A percentile compares a stretch with the other conserved stretches of the same genome.
Conservation (phyloP, 2,888 invertebrate genomes). For the Campopleginae sp. region DNA sequence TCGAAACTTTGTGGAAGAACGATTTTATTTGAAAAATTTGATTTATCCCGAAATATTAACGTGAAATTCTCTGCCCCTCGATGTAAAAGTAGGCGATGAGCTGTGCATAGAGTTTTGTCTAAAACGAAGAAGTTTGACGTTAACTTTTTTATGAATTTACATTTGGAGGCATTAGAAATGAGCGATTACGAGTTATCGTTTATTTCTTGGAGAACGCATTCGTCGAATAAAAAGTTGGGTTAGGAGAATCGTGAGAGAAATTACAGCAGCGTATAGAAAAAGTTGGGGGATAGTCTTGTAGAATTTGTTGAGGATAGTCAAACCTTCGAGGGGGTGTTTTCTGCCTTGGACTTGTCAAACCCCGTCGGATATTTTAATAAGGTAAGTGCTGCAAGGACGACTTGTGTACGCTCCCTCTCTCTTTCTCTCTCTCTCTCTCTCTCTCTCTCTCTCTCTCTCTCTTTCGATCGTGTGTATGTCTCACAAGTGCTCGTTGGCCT, state of each 20-base stretch:
- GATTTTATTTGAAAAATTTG: too few species aligned
- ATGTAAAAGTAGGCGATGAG: too few species aligned
- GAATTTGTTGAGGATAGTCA: slow-evolving; percentile 54
- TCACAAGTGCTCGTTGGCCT: slow-evolving; percentile 76
- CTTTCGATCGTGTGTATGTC: slow-evolving; percentile 35
- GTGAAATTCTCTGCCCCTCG: background rate
- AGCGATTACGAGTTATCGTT: slow-evolving; percentile 7
- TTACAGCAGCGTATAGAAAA: slow-evolving; percentile 32
- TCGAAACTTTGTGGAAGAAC: background rate
- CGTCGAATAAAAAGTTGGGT: slow-evolving; percentile 26
- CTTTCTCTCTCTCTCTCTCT: slow-evolving; percentile 28
- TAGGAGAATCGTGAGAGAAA: slow-evolving; percentile 21
- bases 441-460: slow-evolving; percentile 52
- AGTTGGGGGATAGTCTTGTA: slow-evolving; percentile 69
- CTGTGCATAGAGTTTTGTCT: background rate
- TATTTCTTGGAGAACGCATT: slow-evolving; percentile 14
- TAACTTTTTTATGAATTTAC: slow-evolving; percentile 26
- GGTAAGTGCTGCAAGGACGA: slow-evolving; percentile 84
- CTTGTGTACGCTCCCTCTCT: slow-evolving; percentile 53
- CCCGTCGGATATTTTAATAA: slow-evolving; percentile 83
- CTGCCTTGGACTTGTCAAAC: slow-evolving; percentile 66
- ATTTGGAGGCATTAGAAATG: slow-evolving; percentile 8
- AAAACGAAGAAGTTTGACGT: background rate
- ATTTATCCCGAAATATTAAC: background rate
- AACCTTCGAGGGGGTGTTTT: slow-evolving; percentile 71